These are phyloP conservation scores for Thereva unica DNA, from an alignment of 2,888 invertebrate genomes.

Conservation along the genomic window DNA sequence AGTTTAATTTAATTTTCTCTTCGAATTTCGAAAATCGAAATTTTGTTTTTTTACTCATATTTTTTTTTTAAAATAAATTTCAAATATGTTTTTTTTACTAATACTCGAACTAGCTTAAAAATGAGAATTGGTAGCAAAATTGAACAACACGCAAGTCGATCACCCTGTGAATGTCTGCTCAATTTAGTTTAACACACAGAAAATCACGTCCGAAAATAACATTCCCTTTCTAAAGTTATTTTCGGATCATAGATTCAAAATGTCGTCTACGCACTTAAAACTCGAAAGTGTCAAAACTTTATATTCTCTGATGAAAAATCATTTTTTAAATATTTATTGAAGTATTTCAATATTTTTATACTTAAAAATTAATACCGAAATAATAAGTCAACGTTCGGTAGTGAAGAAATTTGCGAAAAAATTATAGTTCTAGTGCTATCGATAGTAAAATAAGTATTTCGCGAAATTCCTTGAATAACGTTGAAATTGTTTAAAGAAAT, in stretches of 20 bases:
- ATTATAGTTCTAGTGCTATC: too few relatives aligned
- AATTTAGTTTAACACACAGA: conserved; percentile 24
- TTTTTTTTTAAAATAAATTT: too few relatives aligned
- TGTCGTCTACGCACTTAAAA: conserved; percentile 48
- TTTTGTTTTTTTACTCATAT: too few relatives aligned
- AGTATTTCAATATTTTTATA: not conserved
- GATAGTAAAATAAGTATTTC: too few relatives aligned
- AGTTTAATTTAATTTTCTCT: too few relatives aligned
- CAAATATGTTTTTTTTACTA: too few relatives aligned
- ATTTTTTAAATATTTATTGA: conserved; percentile 12
- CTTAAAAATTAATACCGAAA: too few relatives aligned
- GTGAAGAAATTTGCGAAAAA: too few relatives aligned
- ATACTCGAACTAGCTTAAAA: not conserved
- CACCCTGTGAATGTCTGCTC: conserved; percentile 27
- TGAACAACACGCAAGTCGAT: conserved; percentile 14
- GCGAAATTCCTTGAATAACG: too few relatives aligned
- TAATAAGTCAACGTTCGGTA: too few relatives aligned
- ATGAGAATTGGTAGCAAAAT: conserved; percentile 4
- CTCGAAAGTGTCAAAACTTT: conserved; percentile 40
- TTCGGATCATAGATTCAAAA: conserved; percentile 48
- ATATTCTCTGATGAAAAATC: conserved; percentile 18
- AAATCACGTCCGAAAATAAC: conserved; percentile 45
- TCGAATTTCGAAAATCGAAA: too few relatives aligned
- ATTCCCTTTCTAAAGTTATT: conserved; percentile 53
- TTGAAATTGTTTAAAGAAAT: too few relatives aligned